Conservation (phyloP, 1,140 invertebrate genomes). For the Drosophila equinoxialis region DNA sequence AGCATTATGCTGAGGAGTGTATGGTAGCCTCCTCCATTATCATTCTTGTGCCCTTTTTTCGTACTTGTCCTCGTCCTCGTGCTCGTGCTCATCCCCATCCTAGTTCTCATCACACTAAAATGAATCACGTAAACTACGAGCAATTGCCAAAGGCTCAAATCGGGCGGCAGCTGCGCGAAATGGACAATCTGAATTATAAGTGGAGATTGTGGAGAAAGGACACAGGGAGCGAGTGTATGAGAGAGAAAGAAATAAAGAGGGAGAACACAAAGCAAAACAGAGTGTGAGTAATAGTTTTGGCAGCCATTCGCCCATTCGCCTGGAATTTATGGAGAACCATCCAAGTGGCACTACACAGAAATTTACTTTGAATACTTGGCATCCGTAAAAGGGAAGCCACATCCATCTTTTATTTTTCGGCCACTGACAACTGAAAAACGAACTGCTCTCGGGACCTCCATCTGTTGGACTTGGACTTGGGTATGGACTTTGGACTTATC, state of each 20-base stretch:
- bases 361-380: constrained; percentile 62
- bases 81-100: background rate
- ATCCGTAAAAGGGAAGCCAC: constrained; percentile 35
- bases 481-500: constrained; percentile 49
- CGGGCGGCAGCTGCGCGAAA: constrained; percentile 77
- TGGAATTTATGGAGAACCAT: constrained; percentile 68
- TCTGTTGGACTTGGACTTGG: constrained; percentile 53
- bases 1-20: background rate
- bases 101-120: constrained; percentile 14
- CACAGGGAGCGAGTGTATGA: background rate
- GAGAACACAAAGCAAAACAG: constrained; percentile 16
- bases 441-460: constrained; percentile 45
- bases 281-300: constrained; percentile 81
- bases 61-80: no score
- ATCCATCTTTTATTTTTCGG: constrained; percentile 53
- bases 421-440: constrained; percentile 68
- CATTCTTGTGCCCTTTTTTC: background rate
- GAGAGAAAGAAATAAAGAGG: background rate
- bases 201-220: background rate
- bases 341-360: constrained; percentile 63
- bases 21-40: background rate
- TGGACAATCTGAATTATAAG: constrained; percentile 79
- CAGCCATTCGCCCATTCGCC: constrained; percentile 59
- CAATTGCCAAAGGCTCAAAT: constrained; percentile 76
- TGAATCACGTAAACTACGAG: constrained; percentile 52